Base-by-base conservation (phyloP, 2,888 invertebrate species). In the Elaeidobius kamerunicus region DNA sequence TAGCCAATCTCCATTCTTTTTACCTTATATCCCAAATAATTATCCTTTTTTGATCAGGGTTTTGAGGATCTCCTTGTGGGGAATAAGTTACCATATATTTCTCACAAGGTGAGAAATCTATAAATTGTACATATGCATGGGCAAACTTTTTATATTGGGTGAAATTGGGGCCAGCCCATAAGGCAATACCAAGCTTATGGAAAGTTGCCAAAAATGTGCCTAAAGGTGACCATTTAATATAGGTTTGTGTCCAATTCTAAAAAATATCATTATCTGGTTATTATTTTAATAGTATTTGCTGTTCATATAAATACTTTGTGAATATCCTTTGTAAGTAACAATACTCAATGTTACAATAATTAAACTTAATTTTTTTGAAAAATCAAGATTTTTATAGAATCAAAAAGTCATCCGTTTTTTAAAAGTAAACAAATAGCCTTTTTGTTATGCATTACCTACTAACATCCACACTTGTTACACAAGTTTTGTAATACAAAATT, bases 61-160 rank as follows among this genome's bases (percentile, higher is more conserved):
- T 74, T 35, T 72, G 75, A 57, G 75, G 70, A 56, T 87, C 86
- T 12, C 83, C 80, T 52, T 86, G 83, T 0, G 94, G 90, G 27
- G 96, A 91, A 71, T 95, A 97, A 0, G 96, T 94, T 1, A 98
- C 93, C 58, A 98, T 74, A 72, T 96, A 98, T 66, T 92, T 92
- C 77, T 99, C 99, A 73, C 92, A 91, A 0, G 99, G 98, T 7
- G 98, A 99, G 74, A 96, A 99, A 65, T 97, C 96, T 55, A 98
- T 92, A 65, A 92, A 92, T 66, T 95, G 90, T 0, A 97, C 98
- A 59, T 88, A 88, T 0, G 84, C 79, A 66, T 95, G 97, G 52
- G 83, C 84, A 73, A 97, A 98, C 68, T 90, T 88, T 70, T 90
- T 91, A 66, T 95, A 90, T 73, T 95, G 93, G 1, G 84, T 81